Conservation (phyloP, 2,888 invertebrate genomes). For the Hemithea aestivaria region DNA sequence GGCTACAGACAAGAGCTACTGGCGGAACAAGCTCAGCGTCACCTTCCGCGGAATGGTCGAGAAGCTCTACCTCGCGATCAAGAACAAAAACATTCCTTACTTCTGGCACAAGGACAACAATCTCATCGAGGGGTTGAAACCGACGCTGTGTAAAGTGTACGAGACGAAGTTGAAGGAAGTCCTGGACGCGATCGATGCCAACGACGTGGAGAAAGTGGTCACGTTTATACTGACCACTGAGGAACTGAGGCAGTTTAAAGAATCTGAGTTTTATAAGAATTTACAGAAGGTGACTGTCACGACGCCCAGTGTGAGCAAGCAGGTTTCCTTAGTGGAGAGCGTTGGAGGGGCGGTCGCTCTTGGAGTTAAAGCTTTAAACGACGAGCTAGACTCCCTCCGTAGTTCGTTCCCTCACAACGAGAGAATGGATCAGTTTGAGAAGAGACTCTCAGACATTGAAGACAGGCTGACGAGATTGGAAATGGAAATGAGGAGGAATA, state of each 20-base stretch:
- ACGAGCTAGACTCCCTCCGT: slow-evolving; percentile 33
- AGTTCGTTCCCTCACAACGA: slow-evolving; percentile 21
- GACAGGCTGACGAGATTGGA: slow-evolving; percentile 36
- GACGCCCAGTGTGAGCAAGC: slow-evolving; percentile 11
- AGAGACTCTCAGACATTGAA: slow-evolving; percentile 34
- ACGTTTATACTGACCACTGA: slow-evolving; percentile 41
- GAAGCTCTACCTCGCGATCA: slow-evolving; percentile 46
- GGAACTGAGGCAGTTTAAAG: slow-evolving; percentile 47
- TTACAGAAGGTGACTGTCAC: slow-evolving; percentile 30
- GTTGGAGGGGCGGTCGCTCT: slow-evolving; percentile 11
- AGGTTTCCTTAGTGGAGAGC: slow-evolving; percentile 11
- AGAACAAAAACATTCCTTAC: slow-evolving; percentile 50
- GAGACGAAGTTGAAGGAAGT: slow-evolving; percentile 54
- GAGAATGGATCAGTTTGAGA: slow-evolving; percentile 31
- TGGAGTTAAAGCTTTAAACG: slow-evolving; percentile 32
- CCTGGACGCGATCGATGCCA: slow-evolving; percentile 50
- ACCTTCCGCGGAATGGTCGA: slow-evolving; percentile 56
- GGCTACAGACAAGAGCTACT: slow-evolving; percentile 48
- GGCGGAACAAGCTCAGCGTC: slow-evolving; percentile 51
- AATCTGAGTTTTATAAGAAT: slow-evolving; percentile 52
- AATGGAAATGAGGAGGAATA: slow-evolving; percentile 3
- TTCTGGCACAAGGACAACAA: slow-evolving; percentile 61
- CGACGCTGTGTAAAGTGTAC: slow-evolving; percentile 45
- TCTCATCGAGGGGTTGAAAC: slow-evolving; percentile 51
- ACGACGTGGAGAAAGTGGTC: slow-evolving; percentile 47